phyloP scores from a whole-genome alignment of 1,140 invertebrate species.

The Holotrichia oblita region DNA sequence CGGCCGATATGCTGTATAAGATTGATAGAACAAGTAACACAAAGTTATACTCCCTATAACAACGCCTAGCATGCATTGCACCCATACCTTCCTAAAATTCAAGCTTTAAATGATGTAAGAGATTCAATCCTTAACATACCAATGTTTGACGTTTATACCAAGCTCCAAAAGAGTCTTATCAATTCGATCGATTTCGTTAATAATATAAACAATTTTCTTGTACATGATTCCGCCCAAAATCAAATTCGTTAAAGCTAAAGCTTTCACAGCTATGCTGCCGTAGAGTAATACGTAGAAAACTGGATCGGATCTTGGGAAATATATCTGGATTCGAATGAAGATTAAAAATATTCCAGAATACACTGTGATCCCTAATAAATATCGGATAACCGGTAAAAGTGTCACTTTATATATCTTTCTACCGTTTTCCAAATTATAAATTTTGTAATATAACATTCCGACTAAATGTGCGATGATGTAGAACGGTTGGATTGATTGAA shows the following conservation, averaged over 20 bases:
- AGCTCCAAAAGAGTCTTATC: not conserved
- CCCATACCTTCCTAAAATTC: not conserved
- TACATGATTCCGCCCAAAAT: not conserved
- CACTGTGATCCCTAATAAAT: not conserved
- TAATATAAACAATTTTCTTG: not conserved
- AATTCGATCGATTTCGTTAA: not conserved
- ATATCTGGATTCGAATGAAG: not conserved
- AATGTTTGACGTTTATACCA: not conserved
- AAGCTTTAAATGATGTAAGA: not conserved
- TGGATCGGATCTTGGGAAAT: not conserved
- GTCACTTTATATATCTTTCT: not conserved
- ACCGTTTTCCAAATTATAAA: not conserved
- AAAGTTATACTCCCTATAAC: too few relatives aligned
- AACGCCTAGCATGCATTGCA: too few relatives aligned
- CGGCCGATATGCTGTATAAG: too few relatives aligned
- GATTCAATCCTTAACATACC: conserved; percentile 14
- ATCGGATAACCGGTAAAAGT: not conserved
- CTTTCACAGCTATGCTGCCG: not conserved
- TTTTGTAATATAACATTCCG: not conserved
- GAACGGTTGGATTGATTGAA: not conserved
- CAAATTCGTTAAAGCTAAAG: not conserved
- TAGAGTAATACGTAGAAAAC: too few relatives aligned
- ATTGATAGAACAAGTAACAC: too few relatives aligned
- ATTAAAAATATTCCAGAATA: not conserved
- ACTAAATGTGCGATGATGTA: not conserved